Conservation (phyloP, 1,140 invertebrate species). For the Listronotus oregonensis region DNA sequence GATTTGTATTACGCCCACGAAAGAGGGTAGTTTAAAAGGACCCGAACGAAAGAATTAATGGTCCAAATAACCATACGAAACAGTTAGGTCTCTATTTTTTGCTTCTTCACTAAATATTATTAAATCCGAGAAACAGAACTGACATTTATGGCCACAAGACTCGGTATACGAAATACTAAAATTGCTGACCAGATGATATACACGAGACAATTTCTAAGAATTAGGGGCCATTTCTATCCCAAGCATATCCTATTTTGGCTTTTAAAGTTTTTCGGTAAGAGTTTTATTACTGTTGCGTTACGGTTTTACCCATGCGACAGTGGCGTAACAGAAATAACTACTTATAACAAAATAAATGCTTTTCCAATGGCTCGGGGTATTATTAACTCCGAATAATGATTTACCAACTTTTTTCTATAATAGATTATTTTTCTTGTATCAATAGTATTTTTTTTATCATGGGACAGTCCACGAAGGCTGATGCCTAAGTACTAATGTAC, state of each 20-base stretch:
- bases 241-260: slow-evolving; percentile 14
- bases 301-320: slow-evolving; percentile 1
- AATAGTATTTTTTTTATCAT: no score
- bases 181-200: slow-evolving; percentile 29
- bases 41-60: slow-evolving; percentile 24
- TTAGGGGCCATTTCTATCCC: slow-evolving; percentile 26
- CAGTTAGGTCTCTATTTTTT: slow-evolving; percentile 25
- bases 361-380: not conserved
- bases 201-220: slow-evolving; percentile 25
- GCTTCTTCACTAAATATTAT: slow-evolving; percentile 23
- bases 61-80: slow-evolving; percentile 24
- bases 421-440: no score
- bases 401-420: not conserved
- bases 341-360: not conserved
- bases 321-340: not conserved
- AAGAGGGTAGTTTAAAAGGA: slow-evolving; percentile 16
- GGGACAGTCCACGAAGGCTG: no score
- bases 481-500: no score
- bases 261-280: slow-evolving; percentile 9
- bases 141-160: slow-evolving; percentile 23
- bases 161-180: slow-evolving; percentile 19
- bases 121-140: slow-evolving; percentile 28
- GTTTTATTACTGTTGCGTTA: slow-evolving; percentile 4
- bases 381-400: not conserved
- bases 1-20: slow-evolving; percentile 12